Base-by-base conservation (phyloP, 2,113 vertebrate species). In the Stercorarius parasiticus region DNA sequence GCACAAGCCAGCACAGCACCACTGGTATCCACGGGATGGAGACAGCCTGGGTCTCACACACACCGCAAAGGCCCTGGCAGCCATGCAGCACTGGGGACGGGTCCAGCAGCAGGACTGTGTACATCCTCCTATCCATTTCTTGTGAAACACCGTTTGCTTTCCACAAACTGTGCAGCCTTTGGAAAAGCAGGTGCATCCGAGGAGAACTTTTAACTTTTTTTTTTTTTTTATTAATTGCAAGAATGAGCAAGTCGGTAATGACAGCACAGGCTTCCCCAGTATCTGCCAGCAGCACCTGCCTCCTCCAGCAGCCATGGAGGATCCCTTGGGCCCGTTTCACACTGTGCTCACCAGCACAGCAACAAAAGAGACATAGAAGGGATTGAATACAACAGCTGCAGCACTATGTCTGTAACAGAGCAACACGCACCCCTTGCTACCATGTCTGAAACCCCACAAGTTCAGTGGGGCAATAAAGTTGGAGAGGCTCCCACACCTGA, bases 181-280 rank as follows among this genome's bases (percentile, higher is more conserved):
- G 36, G 34, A 88, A 92, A 72, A 71, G 50, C 36, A 82, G 21
- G 61, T 52, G 19, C 21, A 83, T 43, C 14, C 30, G 74, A 71
- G n/a, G 6, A 90, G 23, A 23, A 56, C 36, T 74, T 50, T 69
- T 22, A 83, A 23, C 9, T 43, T 29, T 42, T 69, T 36, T 40
- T 27, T 38, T 42, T n/a, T 78, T 80, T 71, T 66, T 55, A 49
- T 82, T 91, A 88, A 88, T 80, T 59, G 26, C 43, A 82, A 85
- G 58, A 45, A 77, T 67, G 26, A 88, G 15, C 3, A 2, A 71
- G 56, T 45, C 52, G 85, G n/a, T 73, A 93, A 64, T 3, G 9
- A 47, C 65, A 91, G 64, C 40, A 59, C 42, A 95, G 53, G 73
- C 43, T 85, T 93, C 56, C 70, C 23, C 4, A 9, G 32, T 40